Evolutionary conservation across 1,140 invertebrate species (phyloP).

Genomic region (Atta colombica): DNA sequence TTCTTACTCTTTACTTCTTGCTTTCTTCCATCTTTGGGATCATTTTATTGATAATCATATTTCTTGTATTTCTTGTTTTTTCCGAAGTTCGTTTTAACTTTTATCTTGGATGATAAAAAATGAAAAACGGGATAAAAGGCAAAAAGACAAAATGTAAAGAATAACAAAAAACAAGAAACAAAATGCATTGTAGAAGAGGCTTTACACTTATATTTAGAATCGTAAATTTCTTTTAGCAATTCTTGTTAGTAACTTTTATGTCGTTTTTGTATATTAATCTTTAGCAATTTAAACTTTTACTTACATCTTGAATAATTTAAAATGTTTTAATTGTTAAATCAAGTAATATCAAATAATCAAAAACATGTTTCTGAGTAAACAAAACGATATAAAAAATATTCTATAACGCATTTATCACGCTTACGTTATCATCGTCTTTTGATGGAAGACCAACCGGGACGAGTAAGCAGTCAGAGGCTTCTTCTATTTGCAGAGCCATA

Average conservation of each 20-base stretch:
- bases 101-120: too few species aligned
- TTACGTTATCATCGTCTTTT: slow-evolving; percentile 54
- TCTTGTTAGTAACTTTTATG: not conserved
- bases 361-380: slow-evolving; percentile 6
- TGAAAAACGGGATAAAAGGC: too few species aligned
- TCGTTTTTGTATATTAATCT: not conserved
- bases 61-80: too few species aligned
- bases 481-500: slow-evolving; percentile 69
- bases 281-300: not conserved
- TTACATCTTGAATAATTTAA: not conserved
- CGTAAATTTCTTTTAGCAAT: not conserved
- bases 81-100: too few species aligned
- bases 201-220: not conserved
- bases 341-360: too few species aligned
- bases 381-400: slow-evolving; percentile 22
- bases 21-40: too few species aligned
- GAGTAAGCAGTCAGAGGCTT: slow-evolving; percentile 69
- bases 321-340: not conserved
- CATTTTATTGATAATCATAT: too few species aligned
- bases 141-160: too few species aligned
- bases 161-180: too few species aligned
- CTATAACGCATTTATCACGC: slow-evolving; percentile 43
- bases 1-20: too few species aligned
- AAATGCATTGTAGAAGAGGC: too few species aligned
- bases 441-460: slow-evolving; percentile 40